A percentile compares a stretch with the other conserved stretches of the same genome.
Conservation (phyloP, 2,113 vertebrate species). For the Oryzias javanicus region DNA sequence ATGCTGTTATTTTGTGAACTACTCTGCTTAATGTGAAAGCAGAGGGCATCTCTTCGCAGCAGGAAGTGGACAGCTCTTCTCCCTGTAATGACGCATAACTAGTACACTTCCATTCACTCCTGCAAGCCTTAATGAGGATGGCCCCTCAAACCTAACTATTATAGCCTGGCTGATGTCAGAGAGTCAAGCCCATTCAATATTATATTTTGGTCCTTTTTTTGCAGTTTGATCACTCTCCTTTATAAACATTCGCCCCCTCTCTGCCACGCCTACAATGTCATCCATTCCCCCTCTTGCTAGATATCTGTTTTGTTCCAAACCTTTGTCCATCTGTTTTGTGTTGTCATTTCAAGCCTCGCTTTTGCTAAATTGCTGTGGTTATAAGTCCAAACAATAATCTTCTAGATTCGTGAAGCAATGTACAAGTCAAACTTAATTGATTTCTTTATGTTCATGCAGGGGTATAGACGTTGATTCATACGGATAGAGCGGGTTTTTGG, state of each 20-base stretch:
- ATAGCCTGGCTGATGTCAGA: constrained; percentile 87
- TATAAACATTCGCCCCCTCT: constrained; percentile 56
- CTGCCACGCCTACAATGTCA: constrained; percentile 42
- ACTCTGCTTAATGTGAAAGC: constrained; percentile 71
- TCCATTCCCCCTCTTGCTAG: constrained; percentile 38
- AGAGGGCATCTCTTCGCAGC: constrained; percentile 76
- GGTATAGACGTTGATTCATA: too few species aligned
- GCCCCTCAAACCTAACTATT: constrained; percentile 86
- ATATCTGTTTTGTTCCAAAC: constrained; percentile 8
- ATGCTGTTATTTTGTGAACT: constrained; percentile 78
- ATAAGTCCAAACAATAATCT: too few species aligned
- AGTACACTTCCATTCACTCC: constrained; percentile 83
- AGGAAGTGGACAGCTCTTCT: constrained; percentile 69
- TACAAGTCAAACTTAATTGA: constrained; percentile 64
- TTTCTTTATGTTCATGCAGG: constrained; percentile 47
- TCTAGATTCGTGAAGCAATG: constrained; percentile 52
- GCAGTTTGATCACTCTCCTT: constrained; percentile 58
- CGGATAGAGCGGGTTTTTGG: too few species aligned
- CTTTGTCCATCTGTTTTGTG: constrained; percentile 80
- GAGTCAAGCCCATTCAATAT: constrained; percentile 83
- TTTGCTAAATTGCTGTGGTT: too few species aligned
- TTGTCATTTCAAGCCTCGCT: constrained; percentile 30
- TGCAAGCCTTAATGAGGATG: constrained; percentile 79
- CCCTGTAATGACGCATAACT: constrained; percentile 81
- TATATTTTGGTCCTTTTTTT: constrained; percentile 62